Conservation (phyloP, 2,113 vertebrate genomes). For the Toxotes chatareus region DNA sequence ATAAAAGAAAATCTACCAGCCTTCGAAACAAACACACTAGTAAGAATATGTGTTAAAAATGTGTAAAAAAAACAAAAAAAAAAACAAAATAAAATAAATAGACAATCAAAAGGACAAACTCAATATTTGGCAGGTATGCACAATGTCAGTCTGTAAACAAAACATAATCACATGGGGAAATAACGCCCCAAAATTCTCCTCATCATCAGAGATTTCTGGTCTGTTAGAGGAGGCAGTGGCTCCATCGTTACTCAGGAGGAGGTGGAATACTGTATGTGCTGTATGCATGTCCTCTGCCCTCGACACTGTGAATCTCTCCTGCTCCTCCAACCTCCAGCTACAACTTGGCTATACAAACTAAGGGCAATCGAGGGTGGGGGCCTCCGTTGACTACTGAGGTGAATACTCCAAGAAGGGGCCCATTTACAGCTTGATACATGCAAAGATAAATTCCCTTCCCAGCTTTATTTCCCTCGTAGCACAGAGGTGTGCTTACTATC, state of each 20-base stretch:
- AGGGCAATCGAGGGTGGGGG: constrained; percentile 18
- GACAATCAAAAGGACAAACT: constrained; percentile 73
- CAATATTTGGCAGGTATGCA: constrained; percentile 82
- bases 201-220: constrained; percentile 45
- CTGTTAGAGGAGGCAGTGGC: constrained; percentile 46
- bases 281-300: constrained; percentile 34
- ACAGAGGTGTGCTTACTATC: constrained; percentile 79
- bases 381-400: constrained; percentile 48
- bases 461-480: constrained; percentile 1
- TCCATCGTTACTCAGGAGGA: constrained; percentile 30
- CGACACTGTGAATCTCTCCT: constrained; percentile 4
- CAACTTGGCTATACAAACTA: constrained; percentile 54
- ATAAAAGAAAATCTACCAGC: constrained; percentile 36
- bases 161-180: constrained; percentile 45
- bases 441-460: constrained; percentile 43
- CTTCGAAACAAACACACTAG: constrained; percentile 50
- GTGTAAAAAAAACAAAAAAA: constrained; percentile 14
- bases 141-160: constrained; percentile 75
- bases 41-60: constrained; percentile 48
- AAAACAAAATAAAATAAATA: constrained; percentile 70
- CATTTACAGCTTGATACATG: constrained; percentile 40
- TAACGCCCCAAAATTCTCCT: constrained; percentile 5
- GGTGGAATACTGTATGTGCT: constrained; percentile 47
- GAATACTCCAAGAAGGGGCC: constrained; percentile 50
- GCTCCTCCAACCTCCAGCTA: constrained; percentile 46